A percentile compares a stretch with the other conserved stretches of the same genome.
Conservation (phyloP, 2,797 vertebrate species). For the Pyrocephalus nanus region DNA sequence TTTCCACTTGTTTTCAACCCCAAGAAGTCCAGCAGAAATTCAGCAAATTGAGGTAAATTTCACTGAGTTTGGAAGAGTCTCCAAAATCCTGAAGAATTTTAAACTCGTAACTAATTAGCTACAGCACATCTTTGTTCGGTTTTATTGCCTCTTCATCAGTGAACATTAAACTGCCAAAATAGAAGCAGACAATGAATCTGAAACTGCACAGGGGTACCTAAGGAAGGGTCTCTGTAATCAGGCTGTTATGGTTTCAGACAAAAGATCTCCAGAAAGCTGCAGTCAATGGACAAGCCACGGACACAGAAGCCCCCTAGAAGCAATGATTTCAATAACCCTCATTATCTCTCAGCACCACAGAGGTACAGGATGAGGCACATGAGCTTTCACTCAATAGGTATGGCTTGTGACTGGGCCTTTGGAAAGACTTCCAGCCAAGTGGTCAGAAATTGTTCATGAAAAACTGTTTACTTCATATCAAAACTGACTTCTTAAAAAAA, state of each 20-base stretch:
- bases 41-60: background rate
- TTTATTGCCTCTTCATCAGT: background rate
- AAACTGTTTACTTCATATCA: background rate
- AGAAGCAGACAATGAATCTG: background rate
- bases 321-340: background rate
- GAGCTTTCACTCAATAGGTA: background rate
- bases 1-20: background rate
- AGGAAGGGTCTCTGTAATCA: background rate
- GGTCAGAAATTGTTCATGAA: background rate
- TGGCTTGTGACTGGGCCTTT: background rate
- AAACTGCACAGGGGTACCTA: background rate
- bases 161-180: background rate
- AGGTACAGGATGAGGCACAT: fast-evolving
- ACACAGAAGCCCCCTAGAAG: background rate
- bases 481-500: background rate
- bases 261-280: background rate
- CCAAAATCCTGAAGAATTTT: background rate
- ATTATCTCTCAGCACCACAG: background rate
- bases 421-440: background rate
- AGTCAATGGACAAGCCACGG: background rate
- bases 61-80: background rate
- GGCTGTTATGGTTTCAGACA: background rate
- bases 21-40: background rate
- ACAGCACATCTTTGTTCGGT: background rate
- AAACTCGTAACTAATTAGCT: background rate